Evolutionary conservation across 2,888 invertebrate species (phyloP).

Genomic region (Tenthredo livida): DNA sequence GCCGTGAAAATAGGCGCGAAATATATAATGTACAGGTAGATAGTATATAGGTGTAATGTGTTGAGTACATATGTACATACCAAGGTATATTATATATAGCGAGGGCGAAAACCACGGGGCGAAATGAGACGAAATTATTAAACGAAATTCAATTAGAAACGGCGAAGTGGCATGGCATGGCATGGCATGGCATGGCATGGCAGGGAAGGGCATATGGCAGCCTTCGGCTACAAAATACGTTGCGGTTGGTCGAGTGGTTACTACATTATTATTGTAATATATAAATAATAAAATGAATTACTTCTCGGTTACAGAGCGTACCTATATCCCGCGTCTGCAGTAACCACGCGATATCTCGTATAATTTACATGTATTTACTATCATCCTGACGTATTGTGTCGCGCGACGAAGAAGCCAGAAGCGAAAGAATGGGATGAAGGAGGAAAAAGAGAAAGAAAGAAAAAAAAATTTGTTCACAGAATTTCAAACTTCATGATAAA

Average conservation of each 20-base stretch:
- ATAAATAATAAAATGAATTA: conserved; percentile 24
- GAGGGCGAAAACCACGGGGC: background rate
- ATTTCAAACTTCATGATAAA: background rate
- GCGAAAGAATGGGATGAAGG: background rate
- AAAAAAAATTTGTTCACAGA: background rate
- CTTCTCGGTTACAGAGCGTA: conserved; percentile 7
- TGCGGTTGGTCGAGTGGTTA: conserved; percentile 7
- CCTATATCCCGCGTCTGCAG: background rate
- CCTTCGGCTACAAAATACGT: conserved; percentile 28
- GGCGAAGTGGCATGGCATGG: background rate
- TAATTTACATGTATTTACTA: conserved; percentile 2
- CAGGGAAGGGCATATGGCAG: no score
- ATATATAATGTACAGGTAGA: background rate
- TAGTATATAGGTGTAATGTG: background rate
- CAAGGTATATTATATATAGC: background rate
- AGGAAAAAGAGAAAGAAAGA: background rate
- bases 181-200: background rate
- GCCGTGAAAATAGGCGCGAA: background rate
- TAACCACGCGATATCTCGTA: conserved; percentile 8
- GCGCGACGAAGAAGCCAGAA: no score
- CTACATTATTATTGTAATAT: conserved; percentile 23
- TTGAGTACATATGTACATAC: background rate
- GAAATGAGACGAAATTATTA: conserved; percentile 25
- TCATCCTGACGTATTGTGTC: background rate
- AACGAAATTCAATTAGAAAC: conserved; percentile 35